Evolutionary conservation across 1,140 invertebrate species (phyloP).

Genomic region (Bicyclus anynana): DNA sequence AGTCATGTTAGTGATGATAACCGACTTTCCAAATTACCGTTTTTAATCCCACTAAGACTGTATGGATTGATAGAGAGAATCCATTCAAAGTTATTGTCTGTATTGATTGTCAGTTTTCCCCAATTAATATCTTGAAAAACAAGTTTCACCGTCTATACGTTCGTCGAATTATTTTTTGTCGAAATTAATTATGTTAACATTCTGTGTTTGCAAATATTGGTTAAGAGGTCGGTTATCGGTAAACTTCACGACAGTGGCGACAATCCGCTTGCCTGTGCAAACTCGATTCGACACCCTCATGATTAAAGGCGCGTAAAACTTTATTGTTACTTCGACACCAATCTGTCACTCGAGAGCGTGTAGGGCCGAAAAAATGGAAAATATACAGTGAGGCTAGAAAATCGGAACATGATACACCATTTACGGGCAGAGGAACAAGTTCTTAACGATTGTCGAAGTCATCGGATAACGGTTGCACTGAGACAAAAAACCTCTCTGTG

Average conservation of each 20-base stretch:
- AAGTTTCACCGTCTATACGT: slow-evolving; percentile 10
- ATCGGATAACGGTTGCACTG: slow-evolving; percentile 56
- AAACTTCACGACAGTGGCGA: slow-evolving; percentile 41
- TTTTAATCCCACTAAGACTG: too few relatives aligned
- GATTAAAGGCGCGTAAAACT: slow-evolving; percentile 17
- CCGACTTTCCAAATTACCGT: background rate
- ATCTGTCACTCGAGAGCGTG: slow-evolving; percentile 43
- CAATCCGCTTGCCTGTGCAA: slow-evolving; percentile 39
- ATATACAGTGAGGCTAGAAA: slow-evolving; percentile 57
- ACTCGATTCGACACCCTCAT: slow-evolving; percentile 24
- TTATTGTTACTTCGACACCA: slow-evolving; percentile 65
- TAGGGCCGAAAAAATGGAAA: slow-evolving; percentile 53
- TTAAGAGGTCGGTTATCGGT: slow-evolving; percentile 65
- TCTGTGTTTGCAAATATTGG: slow-evolving; percentile 63
- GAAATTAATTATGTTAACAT: slow-evolving; percentile 30
- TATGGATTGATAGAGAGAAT: too few relatives aligned
- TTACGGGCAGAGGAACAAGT: slow-evolving; percentile 49
- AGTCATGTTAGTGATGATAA: background rate
- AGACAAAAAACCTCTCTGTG: slow-evolving; percentile 54
- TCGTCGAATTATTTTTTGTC: slow-evolving; percentile 35
- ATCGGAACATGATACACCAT: slow-evolving; percentile 53
- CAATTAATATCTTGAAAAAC: slow-evolving; percentile 39
- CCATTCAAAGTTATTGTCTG: background rate
- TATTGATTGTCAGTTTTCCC: background rate
- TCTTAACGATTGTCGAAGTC: slow-evolving; percentile 56